Conservation (phyloP, 2,797 vertebrate species). For the Cyclura pinguis region DNA sequence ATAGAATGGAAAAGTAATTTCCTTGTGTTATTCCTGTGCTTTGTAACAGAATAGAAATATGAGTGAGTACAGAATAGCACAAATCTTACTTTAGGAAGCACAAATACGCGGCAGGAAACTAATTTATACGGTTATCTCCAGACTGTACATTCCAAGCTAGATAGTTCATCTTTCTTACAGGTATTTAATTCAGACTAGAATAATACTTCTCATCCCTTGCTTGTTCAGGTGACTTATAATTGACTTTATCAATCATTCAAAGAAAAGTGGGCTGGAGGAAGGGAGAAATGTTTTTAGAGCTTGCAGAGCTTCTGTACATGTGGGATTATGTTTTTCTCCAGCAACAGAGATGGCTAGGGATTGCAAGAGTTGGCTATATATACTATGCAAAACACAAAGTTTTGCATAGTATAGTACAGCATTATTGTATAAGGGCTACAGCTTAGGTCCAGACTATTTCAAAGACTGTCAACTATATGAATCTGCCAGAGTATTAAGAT, state of each 20-base stretch:
- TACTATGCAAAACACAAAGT: neutral
- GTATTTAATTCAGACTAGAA: slow-evolving; percentile 50
- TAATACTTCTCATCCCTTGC: neutral
- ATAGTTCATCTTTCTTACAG: slow-evolving; percentile 58
- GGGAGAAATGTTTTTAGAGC: slow-evolving; percentile 12
- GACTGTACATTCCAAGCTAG: slow-evolving; percentile 67
- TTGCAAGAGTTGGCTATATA: neutral
- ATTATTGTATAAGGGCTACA: too few relatives aligned
- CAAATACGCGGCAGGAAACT: slow-evolving; percentile 61
- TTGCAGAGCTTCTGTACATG: neutral
- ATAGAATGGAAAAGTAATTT: slow-evolving; percentile 69
- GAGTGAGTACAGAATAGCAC: slow-evolving; percentile 50
- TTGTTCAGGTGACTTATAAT: neutral
- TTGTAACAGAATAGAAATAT: slow-evolving; percentile 62
- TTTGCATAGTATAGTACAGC: too few relatives aligned
- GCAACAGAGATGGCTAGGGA: neutral
- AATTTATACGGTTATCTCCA: slow-evolving; percentile 57
- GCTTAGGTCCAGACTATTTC: too few relatives aligned
- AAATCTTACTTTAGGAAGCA: slow-evolving; percentile 58
- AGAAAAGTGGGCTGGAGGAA: neutral
- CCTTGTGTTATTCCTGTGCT: slow-evolving; percentile 65
- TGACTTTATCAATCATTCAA: neutral
- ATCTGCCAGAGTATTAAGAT: too few relatives aligned
- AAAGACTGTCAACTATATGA: too few relatives aligned
- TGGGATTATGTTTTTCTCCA: neutral